Base-by-base conservation (phyloP, 2,113 vertebrate species). In the Redunca redunca region DNA sequence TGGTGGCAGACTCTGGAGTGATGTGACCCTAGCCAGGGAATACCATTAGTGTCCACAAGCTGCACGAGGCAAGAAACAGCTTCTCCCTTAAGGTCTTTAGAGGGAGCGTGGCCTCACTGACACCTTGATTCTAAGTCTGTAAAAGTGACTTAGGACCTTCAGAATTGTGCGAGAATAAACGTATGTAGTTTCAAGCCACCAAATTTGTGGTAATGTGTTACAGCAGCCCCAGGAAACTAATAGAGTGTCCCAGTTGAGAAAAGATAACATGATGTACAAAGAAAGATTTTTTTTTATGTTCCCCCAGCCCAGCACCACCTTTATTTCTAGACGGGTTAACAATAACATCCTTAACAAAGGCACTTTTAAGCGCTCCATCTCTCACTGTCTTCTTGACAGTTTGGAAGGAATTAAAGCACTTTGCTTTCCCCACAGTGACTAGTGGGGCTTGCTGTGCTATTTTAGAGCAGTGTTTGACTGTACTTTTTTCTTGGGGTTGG, bases 391-490 rank as follows among this genome's bases (percentile, higher is more conserved):
- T 95, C 93, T 91, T 94, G 91, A 98, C 87, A 97, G 83, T 83
- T 91, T 78, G 17, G 91, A 92, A 93, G 91, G 85, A 90, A 94
- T 91, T 88, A 95, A 96, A 97, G 93, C 43, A 87, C 71, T 88
- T 95, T 91, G 60, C 92, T 96, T 96, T 96, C 89, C 50, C 77
- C 62, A 92, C 81, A 96, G 50, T 91, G 96, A 97, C 87, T 98
- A 97, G 97, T 97, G 94, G 85, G 60, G 90, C 88, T 95, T 97
- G 57, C 91, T 97, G 88, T 71, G 91, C 55, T 92, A 91, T 94
- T 40, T 74, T 96, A 98, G 88, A 96, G 43, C 14, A 7, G 58
- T 62, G 33, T 95, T 94, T 96, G 90, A 95, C 93, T 84, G 28
- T 62, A 96, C 67, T 60, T 95, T 97, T 97, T 97, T 91, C n/a